A percentile compares a stretch with the other conserved stretches of the same genome.
Conservation (phyloP, 2,113 vertebrate species). For the Copsychus sechellarum region DNA sequence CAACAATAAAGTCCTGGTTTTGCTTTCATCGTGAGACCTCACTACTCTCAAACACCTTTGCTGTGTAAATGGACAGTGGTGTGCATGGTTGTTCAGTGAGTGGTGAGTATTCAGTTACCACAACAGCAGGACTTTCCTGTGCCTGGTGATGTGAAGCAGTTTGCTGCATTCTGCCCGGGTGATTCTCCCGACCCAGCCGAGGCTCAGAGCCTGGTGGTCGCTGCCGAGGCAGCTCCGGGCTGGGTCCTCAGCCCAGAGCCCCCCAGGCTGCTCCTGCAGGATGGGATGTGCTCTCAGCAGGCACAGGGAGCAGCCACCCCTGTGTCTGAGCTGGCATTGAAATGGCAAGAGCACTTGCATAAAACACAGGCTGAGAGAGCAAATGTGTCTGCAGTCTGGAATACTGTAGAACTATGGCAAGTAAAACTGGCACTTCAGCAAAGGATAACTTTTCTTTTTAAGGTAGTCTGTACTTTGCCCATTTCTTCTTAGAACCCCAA, state of each 20-base stretch:
- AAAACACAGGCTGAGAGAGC: neutral
- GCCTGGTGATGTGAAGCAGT: neutral
- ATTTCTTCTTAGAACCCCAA: neutral
- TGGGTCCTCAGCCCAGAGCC: accelerated
- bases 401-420: neutral
- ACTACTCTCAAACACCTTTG: neutral
- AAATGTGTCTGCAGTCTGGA: neutral
- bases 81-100: neutral
- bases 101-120: accelerated
- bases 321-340: accelerated
- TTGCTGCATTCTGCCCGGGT: accelerated
- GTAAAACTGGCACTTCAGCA: neutral
- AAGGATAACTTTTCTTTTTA: neutral
- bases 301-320: accelerated
- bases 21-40: neutral
- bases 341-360: neutral
- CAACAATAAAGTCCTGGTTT: neutral
- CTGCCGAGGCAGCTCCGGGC: neutral
- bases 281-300: accelerated
- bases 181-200: neutral
- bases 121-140: neutral
- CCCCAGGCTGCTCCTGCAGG: neutral
- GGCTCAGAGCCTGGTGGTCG: accelerated
- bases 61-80: no score
- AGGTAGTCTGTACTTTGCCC: neutral